Evolutionary conservation across 2,888 invertebrate species (phyloP), one percentile per base, ranked within the genome.

Genomic region (Trypoxylon attenuatum): DNA sequence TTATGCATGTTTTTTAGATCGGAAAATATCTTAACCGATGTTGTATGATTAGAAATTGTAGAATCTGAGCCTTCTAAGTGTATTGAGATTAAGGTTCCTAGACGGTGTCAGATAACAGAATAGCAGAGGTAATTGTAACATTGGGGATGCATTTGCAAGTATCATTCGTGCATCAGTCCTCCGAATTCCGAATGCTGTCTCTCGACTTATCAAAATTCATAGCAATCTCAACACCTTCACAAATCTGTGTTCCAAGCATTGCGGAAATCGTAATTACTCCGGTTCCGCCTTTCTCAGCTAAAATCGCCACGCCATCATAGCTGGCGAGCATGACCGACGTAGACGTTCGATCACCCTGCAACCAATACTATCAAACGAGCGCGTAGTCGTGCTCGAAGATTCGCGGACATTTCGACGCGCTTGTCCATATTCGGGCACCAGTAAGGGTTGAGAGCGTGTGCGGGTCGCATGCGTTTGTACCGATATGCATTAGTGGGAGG

Each of bases 311-410:
- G 38, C 5, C 45, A 29, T 50, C 41, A 49, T 33, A 16, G 58
- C 49, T 29, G 15, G 25, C 25, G 23, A 22, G 22, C 51, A 21
- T 22, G 54, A 53, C 61, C 57, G 41, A 73, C 63, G 52, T 57
- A 55, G 57, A 63, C 65, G 66, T 79, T 70, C 71, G 71, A 77
- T 74, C 73, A 68, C 59, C 66, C 54, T 58, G 56, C 64, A 47
- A 70, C 55, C 60, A 54, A 53, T 64, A 64, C 47, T 39, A 65
- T 56, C 64, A 64, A 67, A 69, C 51, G 56, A 41, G 45, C 58
- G 46, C 47, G 53, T 69, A 71, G 70, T 66, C 71, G 70, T 62
- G 72, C 53, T 21, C 62, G 61, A 71, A 60, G 69, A 69, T 75
- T 69, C 58, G 57, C 66, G 71, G 61, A 66, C 69, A 55, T 61